Evolutionary conservation across 2,888 invertebrate species (phyloP).

Genomic region (Drosophila koepferae): DNA sequence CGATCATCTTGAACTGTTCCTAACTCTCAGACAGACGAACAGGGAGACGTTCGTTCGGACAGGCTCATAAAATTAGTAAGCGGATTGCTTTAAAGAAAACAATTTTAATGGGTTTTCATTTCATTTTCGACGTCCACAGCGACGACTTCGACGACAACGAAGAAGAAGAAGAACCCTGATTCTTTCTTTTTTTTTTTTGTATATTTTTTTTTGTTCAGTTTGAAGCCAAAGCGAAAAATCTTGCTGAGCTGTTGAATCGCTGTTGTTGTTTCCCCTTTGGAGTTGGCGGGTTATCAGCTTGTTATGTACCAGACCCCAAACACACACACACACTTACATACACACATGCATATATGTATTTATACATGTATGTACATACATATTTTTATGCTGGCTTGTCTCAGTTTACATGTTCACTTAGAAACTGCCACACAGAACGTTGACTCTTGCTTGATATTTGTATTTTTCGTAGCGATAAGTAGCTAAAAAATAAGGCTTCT

Average conservation of each 20-base stretch:
- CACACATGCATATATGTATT: slow-evolving; percentile 5
- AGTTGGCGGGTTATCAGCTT: slow-evolving; percentile 70
- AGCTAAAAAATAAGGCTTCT: slow-evolving; percentile 30
- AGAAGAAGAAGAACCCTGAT: slow-evolving; percentile 1
- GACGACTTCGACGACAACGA: slow-evolving; percentile 8
- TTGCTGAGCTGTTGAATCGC: slow-evolving; percentile 64
- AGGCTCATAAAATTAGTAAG: slow-evolving; percentile 66
- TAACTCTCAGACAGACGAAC: slow-evolving; percentile 21
- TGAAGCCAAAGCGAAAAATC: slow-evolving; percentile 53
- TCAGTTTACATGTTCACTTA: slow-evolving; percentile 68
- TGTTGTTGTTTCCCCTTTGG: slow-evolving; percentile 46
- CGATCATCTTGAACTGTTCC: slow-evolving; percentile 33
- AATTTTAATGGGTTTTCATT: slow-evolving; percentile 74
- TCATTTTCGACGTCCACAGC: slow-evolving; percentile 56
- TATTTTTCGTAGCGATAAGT: slow-evolving; percentile 44
- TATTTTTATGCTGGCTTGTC: slow-evolving; percentile 39
- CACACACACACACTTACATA: slow-evolving; percentile 19
- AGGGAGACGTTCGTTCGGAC: slow-evolving; percentile 36
- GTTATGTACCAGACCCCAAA: slow-evolving; percentile 31
- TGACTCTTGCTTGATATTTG: slow-evolving; percentile 41
- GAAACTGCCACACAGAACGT: slow-evolving; percentile 61
- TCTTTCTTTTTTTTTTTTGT: slow-evolving; percentile 9
- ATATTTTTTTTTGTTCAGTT: slow-evolving; percentile 7
- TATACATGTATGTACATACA: neutral
- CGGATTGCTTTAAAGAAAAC: slow-evolving; percentile 49